Evolutionary conservation across 2,888 invertebrate genomes (phyloP).

Genomic region (Sphinx pinastri): DNA sequence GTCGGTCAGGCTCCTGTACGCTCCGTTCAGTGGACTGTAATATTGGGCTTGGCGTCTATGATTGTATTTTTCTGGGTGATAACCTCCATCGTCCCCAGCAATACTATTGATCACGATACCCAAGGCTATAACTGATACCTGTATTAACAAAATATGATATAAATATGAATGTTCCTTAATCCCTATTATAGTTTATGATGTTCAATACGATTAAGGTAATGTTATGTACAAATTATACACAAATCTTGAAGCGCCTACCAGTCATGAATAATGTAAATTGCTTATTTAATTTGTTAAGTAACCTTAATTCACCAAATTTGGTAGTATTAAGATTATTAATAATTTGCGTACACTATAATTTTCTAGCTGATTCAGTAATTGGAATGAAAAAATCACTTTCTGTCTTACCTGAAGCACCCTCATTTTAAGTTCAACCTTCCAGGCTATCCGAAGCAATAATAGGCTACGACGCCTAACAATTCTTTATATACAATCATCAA

Average conservation of each 20-base stretch:
- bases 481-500: conserved; percentile 74
- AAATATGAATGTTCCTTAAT: not conserved
- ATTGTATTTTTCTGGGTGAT: conserved; percentile 55
- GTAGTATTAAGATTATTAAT: not conserved
- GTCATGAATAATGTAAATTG: not conserved
- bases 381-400: conserved; percentile 1
- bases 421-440: conserved; percentile 60
- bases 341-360: too few species aligned
- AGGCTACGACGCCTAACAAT: conserved; percentile 51
- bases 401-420: conserved; percentile 70
- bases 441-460: conserved; percentile 63
- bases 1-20: conserved; percentile 45
- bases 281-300: not conserved
- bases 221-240: not conserved
- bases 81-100: conserved; percentile 61
- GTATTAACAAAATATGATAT: not conserved
- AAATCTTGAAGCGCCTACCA: not conserved
- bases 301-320: not conserved
- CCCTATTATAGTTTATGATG: too few species aligned
- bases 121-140: conserved; percentile 54
- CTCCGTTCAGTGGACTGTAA: conserved; percentile 39
- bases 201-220: not conserved
- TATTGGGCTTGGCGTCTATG: conserved; percentile 44
- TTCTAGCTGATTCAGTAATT: not conserved
- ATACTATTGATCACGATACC: conserved; percentile 46